Evolutionary conservation across 2,888 invertebrate species (phyloP).

Genomic region (Theretra japonica): DNA sequence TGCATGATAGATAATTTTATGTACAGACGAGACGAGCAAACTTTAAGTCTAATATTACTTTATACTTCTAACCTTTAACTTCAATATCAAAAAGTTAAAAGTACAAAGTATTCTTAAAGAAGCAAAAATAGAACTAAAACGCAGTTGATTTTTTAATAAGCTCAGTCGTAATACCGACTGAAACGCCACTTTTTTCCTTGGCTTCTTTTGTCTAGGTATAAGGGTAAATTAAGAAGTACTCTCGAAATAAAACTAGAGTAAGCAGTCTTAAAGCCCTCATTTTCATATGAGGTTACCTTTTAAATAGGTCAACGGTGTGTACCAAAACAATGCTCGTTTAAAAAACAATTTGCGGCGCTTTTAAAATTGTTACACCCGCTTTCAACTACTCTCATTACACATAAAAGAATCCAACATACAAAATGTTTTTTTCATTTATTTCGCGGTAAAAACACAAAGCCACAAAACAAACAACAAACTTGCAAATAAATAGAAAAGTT

Average conservation of each 20-base stretch:
- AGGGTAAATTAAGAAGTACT: no score
- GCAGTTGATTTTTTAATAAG: no score
- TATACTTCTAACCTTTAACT: no score
- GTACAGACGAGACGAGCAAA: no score
- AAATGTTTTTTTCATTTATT: slow-evolving; percentile 18
- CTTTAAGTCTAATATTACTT: no score
- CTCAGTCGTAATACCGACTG: no score
- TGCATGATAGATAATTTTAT: no score
- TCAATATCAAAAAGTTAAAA: no score
- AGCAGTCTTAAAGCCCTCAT: neutral
- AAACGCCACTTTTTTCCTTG: no score
- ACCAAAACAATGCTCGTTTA: neutral
- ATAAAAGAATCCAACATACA: slow-evolving; percentile 21
- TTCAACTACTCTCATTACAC: slow-evolving; percentile 11
- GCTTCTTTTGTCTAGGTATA: no score
- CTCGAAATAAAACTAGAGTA: neutral
- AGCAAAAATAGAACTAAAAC: no score
- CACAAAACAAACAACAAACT: slow-evolving; percentile 33
- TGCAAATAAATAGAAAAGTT: slow-evolving; percentile 25
- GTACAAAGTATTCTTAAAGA: no score
- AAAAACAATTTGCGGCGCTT: slow-evolving; percentile 1
- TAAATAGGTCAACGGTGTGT: neutral
- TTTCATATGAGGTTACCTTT: neutral
- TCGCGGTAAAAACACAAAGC: slow-evolving; percentile 29
- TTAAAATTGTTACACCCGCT: slow-evolving; percentile 1